Conservation (phyloP, 2,113 vertebrate genomes). For the Ceuthmochares aereus region DNA sequence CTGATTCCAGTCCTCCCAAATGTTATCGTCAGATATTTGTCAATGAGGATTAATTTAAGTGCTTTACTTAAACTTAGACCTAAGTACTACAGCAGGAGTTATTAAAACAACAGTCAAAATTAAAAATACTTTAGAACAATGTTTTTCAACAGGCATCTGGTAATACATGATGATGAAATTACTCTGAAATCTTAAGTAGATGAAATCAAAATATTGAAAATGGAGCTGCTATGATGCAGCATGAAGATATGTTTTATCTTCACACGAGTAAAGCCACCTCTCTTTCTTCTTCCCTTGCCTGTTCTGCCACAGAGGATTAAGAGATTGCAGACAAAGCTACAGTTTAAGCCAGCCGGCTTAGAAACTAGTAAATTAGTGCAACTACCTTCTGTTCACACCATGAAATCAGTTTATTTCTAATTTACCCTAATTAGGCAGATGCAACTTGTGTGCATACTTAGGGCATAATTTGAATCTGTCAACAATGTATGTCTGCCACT, state of each 20-base stretch:
- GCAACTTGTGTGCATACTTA: background rate
- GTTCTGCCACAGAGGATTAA: background rate
- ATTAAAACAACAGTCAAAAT: background rate
- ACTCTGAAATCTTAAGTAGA: background rate
- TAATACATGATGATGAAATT: background rate
- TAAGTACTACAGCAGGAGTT: background rate
- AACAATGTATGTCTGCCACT: background rate
- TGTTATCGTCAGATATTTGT: background rate
- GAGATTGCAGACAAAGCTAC: background rate
- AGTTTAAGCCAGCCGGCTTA: background rate
- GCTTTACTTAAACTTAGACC: background rate
- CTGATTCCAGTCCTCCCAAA: too few relatives aligned
- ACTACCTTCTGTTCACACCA: background rate
- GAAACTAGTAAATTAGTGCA: background rate
- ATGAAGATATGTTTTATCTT: background rate
- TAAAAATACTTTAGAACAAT: background rate
- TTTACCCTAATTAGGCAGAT: background rate
- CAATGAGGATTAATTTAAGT: background rate
- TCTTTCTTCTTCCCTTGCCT: background rate
- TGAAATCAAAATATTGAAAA: background rate
- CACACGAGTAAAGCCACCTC: background rate
- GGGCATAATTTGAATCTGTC: conserved; percentile 19
- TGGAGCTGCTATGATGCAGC: background rate
- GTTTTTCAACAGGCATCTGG: background rate
- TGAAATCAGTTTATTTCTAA: background rate